Evolutionary conservation across 1,140 invertebrate genomes (phyloP).

Genomic region (Philopotamus ludificatus): DNA sequence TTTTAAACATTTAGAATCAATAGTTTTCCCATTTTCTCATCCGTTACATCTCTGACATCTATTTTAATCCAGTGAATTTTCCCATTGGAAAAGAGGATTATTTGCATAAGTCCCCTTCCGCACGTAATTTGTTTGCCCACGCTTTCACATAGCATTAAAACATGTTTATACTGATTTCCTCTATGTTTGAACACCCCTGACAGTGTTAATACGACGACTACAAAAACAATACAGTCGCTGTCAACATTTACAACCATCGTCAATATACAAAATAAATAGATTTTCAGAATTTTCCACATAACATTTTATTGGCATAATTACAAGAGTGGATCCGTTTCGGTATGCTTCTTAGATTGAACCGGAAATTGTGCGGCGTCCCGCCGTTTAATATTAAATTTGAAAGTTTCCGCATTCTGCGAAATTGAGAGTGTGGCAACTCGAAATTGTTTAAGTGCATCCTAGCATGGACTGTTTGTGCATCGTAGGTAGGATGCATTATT

Average conservation of each 20-base stretch:
- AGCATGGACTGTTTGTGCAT: constrained; percentile 23
- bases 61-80: constrained; percentile 4
- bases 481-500: constrained; percentile 21
- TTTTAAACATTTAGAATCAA: background rate
- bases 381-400: background rate
- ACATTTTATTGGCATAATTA: constrained; percentile 19
- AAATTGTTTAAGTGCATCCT: constrained; percentile 30
- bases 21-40: background rate
- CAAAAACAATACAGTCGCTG: constrained; percentile 10
- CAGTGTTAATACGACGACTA: constrained; percentile 11
- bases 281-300: too few relatives aligned
- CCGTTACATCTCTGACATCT: background rate
- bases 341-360: background rate
- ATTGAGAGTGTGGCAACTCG: constrained; percentile 6
- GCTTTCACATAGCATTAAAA: constrained; percentile 24
- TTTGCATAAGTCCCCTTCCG: constrained; percentile 17
- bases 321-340: background rate
- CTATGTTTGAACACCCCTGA: constrained; percentile 4
- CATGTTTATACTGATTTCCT: constrained; percentile 19
- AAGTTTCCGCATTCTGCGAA: constrained; percentile 11
- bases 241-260: background rate
- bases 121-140: constrained; percentile 20
- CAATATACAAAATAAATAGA: too few relatives aligned
- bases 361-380: background rate
- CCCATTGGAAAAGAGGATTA: background rate